phyloP scores from a whole-genome alignment of 2,888 invertebrate species.

The Arctia plantaginis region DNA sequence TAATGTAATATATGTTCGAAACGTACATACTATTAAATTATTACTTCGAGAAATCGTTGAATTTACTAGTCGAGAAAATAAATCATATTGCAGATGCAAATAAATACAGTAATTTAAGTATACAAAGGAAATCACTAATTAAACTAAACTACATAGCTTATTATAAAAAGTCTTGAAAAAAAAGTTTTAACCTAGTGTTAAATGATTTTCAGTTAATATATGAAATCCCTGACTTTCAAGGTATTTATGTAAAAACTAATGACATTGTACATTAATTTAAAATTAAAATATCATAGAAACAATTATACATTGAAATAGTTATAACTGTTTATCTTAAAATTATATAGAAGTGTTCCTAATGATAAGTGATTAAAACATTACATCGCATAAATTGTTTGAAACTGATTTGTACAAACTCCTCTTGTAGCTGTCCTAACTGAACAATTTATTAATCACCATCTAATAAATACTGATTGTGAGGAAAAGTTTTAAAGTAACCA shows the following conservation, averaged over 20 bases:
- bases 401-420: neutral
- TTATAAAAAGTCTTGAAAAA: no score
- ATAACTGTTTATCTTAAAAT: neutral
- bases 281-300: neutral
- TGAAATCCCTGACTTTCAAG: neutral
- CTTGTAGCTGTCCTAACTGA: neutral
- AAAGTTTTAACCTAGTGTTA: no score
- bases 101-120: no score
- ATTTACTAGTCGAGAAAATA: no score
- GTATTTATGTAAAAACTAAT: neutral
- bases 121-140: no score
- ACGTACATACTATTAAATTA: no score
- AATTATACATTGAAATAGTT: neutral
- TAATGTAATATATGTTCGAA: no score
- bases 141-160: no score
- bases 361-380: neutral
- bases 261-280: neutral
- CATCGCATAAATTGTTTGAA: conserved; percentile 3
- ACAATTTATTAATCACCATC: conserved; percentile 34
- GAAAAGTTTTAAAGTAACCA: conserved; percentile 30
- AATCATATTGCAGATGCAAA: no score
- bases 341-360: neutral
- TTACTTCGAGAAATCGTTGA: no score
- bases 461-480: conserved; percentile 33
- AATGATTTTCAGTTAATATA: no score